A percentile compares a stretch with the other conserved stretches of the same genome.
Conservation (phyloP, 92 coral and sea anemone species). For the Montipora capitata region DNA sequence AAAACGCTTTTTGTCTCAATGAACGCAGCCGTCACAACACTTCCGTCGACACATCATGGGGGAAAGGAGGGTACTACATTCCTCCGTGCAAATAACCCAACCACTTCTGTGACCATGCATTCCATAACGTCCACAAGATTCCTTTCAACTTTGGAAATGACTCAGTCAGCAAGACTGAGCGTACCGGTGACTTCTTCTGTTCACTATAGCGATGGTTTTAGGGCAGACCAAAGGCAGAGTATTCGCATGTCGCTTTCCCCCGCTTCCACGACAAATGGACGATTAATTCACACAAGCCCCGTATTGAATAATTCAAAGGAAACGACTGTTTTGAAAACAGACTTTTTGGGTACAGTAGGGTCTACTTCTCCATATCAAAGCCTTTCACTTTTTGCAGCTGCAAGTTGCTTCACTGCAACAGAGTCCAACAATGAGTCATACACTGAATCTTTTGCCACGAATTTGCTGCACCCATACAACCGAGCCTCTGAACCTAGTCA, state of each 20-base stretch:
- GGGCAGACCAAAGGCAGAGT: neutral
- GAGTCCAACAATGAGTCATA: neutral
- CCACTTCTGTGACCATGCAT: neutral
- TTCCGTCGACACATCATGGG: too few species aligned
- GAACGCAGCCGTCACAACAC: too few species aligned
- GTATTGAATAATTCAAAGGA: neutral
- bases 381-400: neutral
- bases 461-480: too few species aligned
- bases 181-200: neutral
- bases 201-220: neutral
- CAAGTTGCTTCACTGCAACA: neutral
- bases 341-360: neutral
- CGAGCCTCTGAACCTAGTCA: too few species aligned
- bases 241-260: neutral
- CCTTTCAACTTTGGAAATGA: neutral
- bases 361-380: neutral
- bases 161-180: neutral
- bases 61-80: too few species aligned
- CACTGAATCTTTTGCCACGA: neutral
- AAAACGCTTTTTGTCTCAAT: too few species aligned
- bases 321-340: neutral
- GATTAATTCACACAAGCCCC: neutral
- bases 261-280: neutral
- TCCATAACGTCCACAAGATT: neutral
- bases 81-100: too few species aligned